These are phyloP conservation scores for Lasioglossum pauxillum DNA, from an alignment of 2,888 invertebrate genomes.

Conservation along the genomic window DNA sequence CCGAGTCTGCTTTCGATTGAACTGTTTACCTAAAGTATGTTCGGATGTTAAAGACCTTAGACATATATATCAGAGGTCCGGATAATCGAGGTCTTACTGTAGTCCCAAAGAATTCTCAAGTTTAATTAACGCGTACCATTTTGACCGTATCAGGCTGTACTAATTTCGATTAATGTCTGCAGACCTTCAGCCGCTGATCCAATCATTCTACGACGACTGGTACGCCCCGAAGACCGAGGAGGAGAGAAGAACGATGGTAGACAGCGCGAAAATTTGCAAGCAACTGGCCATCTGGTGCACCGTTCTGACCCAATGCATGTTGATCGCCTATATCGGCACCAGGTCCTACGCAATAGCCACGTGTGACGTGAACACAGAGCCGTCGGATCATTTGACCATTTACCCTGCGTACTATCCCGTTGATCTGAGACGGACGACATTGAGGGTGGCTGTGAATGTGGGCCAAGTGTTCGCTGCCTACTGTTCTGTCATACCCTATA, in stretches of 20 bases:
- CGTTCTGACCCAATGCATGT: constrained; percentile 61
- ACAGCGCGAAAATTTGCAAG: constrained; percentile 26
- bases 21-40: too few species aligned
- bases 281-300: constrained; percentile 49
- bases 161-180: neutral
- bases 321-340: constrained; percentile 30
- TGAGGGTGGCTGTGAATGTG: constrained; percentile 35
- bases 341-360: constrained; percentile 14
- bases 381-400: constrained; percentile 5
- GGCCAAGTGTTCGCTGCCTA: constrained; percentile 51
- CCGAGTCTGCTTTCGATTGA: too few species aligned
- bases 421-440: constrained; percentile 29
- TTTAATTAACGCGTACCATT: neutral
- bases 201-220: constrained; percentile 59
- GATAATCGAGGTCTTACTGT: neutral
- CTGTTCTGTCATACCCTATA: constrained; percentile 50
- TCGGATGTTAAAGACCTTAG: too few species aligned
- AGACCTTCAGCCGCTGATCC: constrained; percentile 51
- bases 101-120: neutral
- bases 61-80: neutral
- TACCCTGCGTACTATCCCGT: constrained; percentile 62
- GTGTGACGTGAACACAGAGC: neutral
- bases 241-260: constrained; percentile 41
- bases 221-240: neutral
- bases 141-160: neutral